A percentile compares a stretch with the other conserved stretches of the same genome.
Evolutionary conservation across 2,888 invertebrate genomes (phyloP).

Genomic region (Dryobota labecula): DNA sequence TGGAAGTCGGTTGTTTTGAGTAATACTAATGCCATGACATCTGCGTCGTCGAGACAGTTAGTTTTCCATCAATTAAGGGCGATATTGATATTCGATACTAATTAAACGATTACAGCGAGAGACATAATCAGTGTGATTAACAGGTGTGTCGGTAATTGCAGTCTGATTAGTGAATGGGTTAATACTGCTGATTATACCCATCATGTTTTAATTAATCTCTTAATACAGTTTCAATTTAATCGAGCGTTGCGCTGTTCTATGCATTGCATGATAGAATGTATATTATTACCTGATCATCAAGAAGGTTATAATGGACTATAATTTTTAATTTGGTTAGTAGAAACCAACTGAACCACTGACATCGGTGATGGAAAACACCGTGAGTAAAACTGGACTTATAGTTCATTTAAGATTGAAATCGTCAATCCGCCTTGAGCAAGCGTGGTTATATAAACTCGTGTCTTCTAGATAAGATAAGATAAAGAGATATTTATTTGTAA

Average conservation of each 20-base stretch:
- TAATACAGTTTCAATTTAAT: not conserved
- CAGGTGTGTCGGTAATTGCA: not conserved
- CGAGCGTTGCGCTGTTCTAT: not conserved
- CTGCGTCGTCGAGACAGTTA: no score
- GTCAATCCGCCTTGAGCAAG: not conserved
- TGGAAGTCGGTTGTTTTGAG: no score
- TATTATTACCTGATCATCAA: no score
- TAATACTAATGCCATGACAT: no score
- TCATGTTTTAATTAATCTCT: conserved; percentile 17
- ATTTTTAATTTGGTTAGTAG: not conserved
- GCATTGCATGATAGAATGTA: not conserved
- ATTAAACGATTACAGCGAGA: conserved; percentile 6
- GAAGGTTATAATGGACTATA: not conserved
- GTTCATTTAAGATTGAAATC: not conserved
- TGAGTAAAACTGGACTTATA: not conserved
- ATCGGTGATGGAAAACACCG: not conserved
- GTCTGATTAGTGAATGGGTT: conserved; percentile 7
- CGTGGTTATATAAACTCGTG: not conserved
- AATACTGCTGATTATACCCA: not conserved
- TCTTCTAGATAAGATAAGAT: not conserved
- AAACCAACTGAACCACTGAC: not conserved
- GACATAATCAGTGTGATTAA: conserved; percentile 14
- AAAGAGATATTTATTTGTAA: no score
- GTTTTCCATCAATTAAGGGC: not conserved
- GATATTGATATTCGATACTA: not conserved